These are phyloP conservation scores for Chloropsis cyanopogon DNA, from an alignment of 2,113 vertebrate genomes.

Conservation along the genomic window DNA sequence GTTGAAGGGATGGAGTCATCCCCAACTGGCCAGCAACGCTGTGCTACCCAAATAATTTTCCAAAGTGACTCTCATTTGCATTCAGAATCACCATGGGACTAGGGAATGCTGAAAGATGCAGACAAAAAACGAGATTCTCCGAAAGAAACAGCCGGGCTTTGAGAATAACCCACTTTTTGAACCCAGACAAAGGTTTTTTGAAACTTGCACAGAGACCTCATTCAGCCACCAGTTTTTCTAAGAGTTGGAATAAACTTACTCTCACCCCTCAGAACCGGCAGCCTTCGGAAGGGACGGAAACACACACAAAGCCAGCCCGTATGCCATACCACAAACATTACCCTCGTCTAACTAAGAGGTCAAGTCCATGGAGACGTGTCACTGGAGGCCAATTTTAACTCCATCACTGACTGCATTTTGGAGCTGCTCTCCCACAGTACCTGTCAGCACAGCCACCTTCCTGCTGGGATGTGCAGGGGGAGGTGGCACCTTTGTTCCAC, in stretches of 20 bases:
- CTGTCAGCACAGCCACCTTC: not conserved
- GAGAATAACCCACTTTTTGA: constrained; percentile 16
- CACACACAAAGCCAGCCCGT: not conserved
- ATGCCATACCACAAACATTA: rapidly evolving
- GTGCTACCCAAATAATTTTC: not conserved
- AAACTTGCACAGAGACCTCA: constrained; percentile 10
- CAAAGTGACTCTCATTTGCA: constrained; percentile 1
- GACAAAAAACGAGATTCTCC: not conserved
- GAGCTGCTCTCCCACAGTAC: not conserved
- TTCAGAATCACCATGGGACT: not conserved
- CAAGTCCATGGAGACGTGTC: not conserved
- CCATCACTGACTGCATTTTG: not conserved
- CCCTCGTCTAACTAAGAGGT: not conserved
- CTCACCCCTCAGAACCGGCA: not conserved
- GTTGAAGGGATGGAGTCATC: not conserved
- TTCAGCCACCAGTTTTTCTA: not conserved
- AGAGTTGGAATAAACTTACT: not conserved
- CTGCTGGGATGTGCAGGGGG: not conserved
- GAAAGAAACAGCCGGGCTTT: not conserved
- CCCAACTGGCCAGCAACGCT: not conserved
- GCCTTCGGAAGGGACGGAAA: not conserved
- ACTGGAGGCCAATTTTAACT: not conserved
- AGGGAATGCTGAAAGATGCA: not conserved
- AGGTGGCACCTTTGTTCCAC: not conserved
- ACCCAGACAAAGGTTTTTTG: not conserved